phyloP scores from a whole-genome alignment of 2,797 vertebrate genomes.

The Uromys caudimaculatus region DNA sequence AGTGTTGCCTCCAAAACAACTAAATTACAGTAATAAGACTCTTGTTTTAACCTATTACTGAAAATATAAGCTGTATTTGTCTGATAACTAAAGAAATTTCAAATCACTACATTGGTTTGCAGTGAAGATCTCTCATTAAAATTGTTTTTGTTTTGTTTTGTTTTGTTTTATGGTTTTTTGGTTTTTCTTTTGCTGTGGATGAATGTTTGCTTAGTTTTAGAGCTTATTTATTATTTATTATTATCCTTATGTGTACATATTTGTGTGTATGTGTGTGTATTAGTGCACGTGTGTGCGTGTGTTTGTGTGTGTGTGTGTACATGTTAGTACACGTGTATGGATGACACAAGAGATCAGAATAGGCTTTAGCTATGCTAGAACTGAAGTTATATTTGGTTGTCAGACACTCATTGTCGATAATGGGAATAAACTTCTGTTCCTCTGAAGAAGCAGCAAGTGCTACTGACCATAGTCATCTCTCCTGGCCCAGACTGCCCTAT shows the following conservation, averaged over 20 bases:
- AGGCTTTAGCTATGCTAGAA: not conserved
- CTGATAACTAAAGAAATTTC: not conserved
- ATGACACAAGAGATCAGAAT: not conserved
- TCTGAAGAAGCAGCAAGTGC: not conserved
- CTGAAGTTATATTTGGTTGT: not conserved
- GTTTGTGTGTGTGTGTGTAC: not conserved
- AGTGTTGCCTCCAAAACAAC: not conserved
- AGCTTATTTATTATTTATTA: not conserved
- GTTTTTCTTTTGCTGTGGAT: too few species aligned
- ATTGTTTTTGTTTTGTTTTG: too few species aligned
- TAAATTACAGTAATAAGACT: not conserved
- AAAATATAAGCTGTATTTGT: not conserved
- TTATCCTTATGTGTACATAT: not conserved
- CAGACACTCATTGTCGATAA: not conserved
- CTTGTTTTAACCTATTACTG: not conserved
- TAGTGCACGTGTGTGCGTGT: not conserved
- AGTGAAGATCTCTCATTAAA: not conserved
- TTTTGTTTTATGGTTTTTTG: too few species aligned
- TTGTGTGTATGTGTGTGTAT: not conserved
- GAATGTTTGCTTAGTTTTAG: not conserved
- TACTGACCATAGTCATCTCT: not conserved
- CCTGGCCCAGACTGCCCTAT: not conserved
- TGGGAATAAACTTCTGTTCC: not conserved
- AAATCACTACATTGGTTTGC: not conserved
- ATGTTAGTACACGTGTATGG: too few species aligned